A percentile compares a stretch with the other conserved stretches of the same genome.
Evolutionary conservation across 2,888 invertebrate species (phyloP).

Genomic region (Phorcus lineatus): DNA sequence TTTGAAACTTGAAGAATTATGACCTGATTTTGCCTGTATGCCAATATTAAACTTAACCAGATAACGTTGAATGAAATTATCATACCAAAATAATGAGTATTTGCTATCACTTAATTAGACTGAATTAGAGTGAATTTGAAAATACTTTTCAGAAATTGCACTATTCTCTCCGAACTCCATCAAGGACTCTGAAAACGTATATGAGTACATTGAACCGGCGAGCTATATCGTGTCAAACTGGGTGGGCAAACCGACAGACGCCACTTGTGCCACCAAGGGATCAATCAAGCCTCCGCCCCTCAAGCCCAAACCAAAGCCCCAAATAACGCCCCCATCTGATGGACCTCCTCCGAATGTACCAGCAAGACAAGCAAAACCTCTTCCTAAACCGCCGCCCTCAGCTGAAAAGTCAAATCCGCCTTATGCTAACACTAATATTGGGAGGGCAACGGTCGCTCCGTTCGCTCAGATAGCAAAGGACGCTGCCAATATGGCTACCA

Average conservation of each 20-base stretch:
- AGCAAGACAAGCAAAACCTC: not conserved
- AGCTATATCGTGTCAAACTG: conserved; percentile 25
- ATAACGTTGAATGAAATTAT: too few relatives aligned
- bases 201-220: conserved; percentile 40
- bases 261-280: not conserved
- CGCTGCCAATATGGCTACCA: not conserved
- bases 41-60: too few relatives aligned
- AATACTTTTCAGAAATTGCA: conserved; percentile 3
- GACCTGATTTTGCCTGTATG: too few relatives aligned
- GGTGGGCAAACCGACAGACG: not conserved
- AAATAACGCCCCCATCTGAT: not conserved
- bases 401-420: not conserved
- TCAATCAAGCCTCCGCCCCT: conserved; percentile 19
- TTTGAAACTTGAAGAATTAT: too few relatives aligned
- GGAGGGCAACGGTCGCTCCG: conserved; percentile 11
- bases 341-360: not conserved
- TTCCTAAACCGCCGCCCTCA: not conserved
- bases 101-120: too few relatives aligned
- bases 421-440: not conserved
- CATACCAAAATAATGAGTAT: too few relatives aligned
- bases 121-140: not conserved
- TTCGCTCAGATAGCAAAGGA: not conserved
- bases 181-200: conserved; percentile 28
- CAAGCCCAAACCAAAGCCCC: not conserved
- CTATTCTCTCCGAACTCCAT: not conserved